Percentiles rank a stretch among this genome's conserved stretches.
These are phyloP conservation scores for Passer montanus DNA, from an alignment of 2,113 vertebrate species.

Conservation along the genomic window DNA sequence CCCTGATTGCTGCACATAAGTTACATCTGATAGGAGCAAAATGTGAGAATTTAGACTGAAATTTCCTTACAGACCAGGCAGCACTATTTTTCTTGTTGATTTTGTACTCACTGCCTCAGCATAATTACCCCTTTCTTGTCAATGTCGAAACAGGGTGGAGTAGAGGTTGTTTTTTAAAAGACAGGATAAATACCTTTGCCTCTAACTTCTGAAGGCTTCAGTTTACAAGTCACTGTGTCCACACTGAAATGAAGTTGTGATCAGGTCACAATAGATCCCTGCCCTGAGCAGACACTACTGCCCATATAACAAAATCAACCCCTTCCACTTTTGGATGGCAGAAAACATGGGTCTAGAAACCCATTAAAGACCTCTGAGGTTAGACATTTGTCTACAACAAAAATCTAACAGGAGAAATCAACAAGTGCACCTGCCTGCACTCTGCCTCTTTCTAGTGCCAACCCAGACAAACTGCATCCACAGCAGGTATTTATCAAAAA, in stretches of 20 bases:
- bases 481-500: neutral
- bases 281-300: neutral
- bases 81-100: neutral
- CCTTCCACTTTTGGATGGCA: neutral
- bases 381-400: neutral
- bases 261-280: neutral
- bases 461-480: neutral
- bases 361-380: neutral
- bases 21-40: neutral
- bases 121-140: neutral
- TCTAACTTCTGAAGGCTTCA: neutral
- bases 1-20: neutral
- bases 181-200: neutral
- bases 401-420: neutral
- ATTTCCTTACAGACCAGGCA: neutral
- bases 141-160: neutral
- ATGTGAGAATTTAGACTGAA: neutral
- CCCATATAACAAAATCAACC: neutral
- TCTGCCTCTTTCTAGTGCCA: neutral
- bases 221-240: constrained; percentile 5
- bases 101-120: neutral
- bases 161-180: neutral
- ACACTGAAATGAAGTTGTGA: neutral
- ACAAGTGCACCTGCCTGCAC: neutral
- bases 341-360: neutral